Evolutionary conservation across 2,797 vertebrate genomes (phyloP).

Genomic region (Benthosema pterotum): DNA sequence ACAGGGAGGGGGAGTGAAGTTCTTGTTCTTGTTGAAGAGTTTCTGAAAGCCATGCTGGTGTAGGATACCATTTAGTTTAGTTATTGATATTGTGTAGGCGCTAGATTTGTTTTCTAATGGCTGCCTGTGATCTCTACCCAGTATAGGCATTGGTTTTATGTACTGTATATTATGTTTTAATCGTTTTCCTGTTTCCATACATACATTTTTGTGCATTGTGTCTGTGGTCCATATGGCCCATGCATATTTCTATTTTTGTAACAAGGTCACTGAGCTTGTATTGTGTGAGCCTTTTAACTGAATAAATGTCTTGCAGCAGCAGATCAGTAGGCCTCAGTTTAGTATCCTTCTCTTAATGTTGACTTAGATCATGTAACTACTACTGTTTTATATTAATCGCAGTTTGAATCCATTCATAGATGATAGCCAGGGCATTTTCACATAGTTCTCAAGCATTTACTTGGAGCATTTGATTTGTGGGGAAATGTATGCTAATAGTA

Average conservation of each 20-base stretch:
- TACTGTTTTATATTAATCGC: neutral
- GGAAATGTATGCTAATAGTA: neutral
- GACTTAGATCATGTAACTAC: no score
- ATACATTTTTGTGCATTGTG: slow-evolving; percentile 2
- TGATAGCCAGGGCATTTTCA: no score
- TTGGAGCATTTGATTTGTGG: neutral
- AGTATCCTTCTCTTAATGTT: neutral
- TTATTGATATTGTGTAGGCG: slow-evolving; percentile 23
- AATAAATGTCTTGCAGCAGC: slow-evolving; percentile 12
- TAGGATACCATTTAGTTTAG: neutral
- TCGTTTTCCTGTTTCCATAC: neutral
- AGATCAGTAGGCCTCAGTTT: neutral
- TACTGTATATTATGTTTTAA: slow-evolving; percentile 2
- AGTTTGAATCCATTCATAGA: neutral
- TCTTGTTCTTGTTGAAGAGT: neutral
- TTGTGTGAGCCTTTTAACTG: neutral
- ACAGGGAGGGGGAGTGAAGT: slow-evolving; percentile 6
- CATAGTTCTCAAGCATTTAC: neutral
- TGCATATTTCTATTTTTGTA: slow-evolving; percentile 17
- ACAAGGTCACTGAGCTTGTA: neutral
- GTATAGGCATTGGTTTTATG: slow-evolving; percentile 16
- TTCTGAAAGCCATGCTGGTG: neutral
- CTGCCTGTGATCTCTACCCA: neutral
- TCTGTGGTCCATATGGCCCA: neutral
- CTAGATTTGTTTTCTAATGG: neutral